Base-by-base conservation (phyloP, 2,113 vertebrate species). In the Nothocercus nigrocapillus region DNA sequence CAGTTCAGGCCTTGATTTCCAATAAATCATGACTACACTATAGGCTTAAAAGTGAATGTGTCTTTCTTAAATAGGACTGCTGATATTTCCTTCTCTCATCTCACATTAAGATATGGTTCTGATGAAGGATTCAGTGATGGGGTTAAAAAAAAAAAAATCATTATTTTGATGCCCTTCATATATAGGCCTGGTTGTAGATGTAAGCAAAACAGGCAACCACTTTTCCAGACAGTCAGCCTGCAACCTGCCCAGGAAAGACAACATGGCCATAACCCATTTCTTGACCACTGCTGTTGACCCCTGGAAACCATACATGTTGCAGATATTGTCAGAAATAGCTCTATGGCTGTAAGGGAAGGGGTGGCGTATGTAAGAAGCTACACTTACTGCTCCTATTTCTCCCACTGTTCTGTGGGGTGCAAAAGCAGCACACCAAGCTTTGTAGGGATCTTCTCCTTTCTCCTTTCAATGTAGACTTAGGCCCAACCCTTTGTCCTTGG, bases 381-480 rank as follows among this genome's bases (percentile, higher is more conserved):
- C 13, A n/a, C 15, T 1, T 73, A 95, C 82, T 69, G 11, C 7
- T 79, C 13, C 20, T 58, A 5, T 15, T 85, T 24, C 11, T 73
- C 17, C 38, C 27, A 69, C 17, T 47, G 10, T 2, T 3, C 25
- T 80, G 10, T 56, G 13, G 3, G 10, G 11, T 34, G 51, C 24
- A 56, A 66, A 5, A 69, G 12, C 45, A 72, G 19, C 17, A 17
- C 0, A 1, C 1, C 5, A 32, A n/a, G 10, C 5, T 0, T 32
- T 49, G 11, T 11, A 69, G 19, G 14, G 4, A 6, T 78, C 36
- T 91, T 88, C 20, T 8, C 3, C 82, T 14, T 51, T 76, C 25
- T 38, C 14, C 61, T 90, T 21, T n/a, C 77, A 0, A 30, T 22
- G 62, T 34, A 32, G 27, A 19, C 14, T 83, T 9, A 68, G 10